phyloP scores from a whole-genome alignment of 64 coral and sea anemone genomes.

The Actinia equina region DNA sequence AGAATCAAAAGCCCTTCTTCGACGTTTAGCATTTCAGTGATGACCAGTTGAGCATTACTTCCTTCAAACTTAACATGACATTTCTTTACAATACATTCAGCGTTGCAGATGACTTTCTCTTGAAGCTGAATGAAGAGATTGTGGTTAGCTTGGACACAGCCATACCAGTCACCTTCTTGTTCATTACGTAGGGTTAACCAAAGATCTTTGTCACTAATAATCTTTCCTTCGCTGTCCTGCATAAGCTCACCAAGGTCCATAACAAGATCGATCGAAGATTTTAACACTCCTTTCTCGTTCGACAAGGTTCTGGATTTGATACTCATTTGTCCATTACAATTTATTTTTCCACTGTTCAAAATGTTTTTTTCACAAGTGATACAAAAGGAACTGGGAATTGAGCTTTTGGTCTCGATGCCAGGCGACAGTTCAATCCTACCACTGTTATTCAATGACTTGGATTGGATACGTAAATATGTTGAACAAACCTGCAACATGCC shows the following conservation, averaged over 20 bases:
- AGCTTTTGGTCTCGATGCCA: neutral
- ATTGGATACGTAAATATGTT: conserved; percentile 19
- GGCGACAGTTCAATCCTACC: conserved; percentile 28
- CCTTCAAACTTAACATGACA: conserved; percentile 27
- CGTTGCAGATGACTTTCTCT: conserved; percentile 30
- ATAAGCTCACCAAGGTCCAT: conserved; percentile 39
- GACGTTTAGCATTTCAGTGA: too few relatives aligned
- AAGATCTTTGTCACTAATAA: conserved; percentile 32
- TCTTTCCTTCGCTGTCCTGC: conserved; percentile 2
- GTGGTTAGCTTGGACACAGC: neutral
- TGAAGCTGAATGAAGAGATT: conserved; percentile 39
- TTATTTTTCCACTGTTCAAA: conserved; percentile 29
- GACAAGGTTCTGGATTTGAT: conserved; percentile 23
- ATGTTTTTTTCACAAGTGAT: conserved; percentile 13
- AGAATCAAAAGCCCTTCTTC: too few relatives aligned
- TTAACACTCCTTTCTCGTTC: conserved; percentile 36
- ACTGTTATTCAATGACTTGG: conserved; percentile 29
- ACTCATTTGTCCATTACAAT: conserved; percentile 26
- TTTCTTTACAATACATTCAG: conserved; percentile 25
- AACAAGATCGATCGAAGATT: neutral
- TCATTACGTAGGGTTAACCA: neutral
- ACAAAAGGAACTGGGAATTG: neutral
- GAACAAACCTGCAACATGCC: conserved; percentile 25
- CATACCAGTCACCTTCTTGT: conserved; percentile 32
- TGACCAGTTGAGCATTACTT: conserved; percentile 43